Conservation (phyloP, 2,797 vertebrate species). For the Muscicapa comitata region DNA sequence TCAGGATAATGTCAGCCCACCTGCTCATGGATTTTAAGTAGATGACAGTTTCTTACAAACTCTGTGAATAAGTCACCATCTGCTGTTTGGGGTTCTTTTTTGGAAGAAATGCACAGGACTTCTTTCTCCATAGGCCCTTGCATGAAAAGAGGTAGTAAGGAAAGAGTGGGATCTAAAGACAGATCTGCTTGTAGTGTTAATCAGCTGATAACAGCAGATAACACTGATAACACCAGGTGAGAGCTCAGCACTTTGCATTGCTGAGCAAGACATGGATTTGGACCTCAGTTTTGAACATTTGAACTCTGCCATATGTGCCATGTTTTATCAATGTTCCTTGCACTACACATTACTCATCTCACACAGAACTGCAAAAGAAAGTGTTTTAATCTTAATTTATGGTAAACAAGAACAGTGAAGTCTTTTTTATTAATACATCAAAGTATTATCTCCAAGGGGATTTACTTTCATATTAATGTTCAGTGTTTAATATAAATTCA, state of each 20-base stretch:
- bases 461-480: constrained; percentile 15
- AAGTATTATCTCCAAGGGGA: constrained; percentile 30
- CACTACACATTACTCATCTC: not conserved
- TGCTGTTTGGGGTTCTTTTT: not conserved
- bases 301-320: not conserved
- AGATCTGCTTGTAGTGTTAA: not conserved
- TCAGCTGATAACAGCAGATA: not conserved
- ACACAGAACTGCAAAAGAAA: not conserved
- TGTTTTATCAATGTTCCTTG: not conserved
- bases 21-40: not conserved
- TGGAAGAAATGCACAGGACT: not conserved
- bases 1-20: not conserved
- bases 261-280: not conserved
- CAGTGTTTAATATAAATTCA: constrained; percentile 30
- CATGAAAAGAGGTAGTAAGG: not conserved
- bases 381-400: constrained; percentile 30
- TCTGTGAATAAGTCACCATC: not conserved
- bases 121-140: not conserved
- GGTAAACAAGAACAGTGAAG: constrained; percentile 9
- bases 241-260: not conserved
- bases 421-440: constrained; percentile 47
- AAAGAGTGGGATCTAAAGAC: not conserved
- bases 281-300: not conserved
- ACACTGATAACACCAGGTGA: not conserved
- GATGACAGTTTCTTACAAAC: not conserved